A percentile compares a stretch with the other conserved stretches of the same genome.
Evolutionary conservation across 2,113 vertebrate species (phyloP).

Genomic region (Actenoides hombroni): DNA sequence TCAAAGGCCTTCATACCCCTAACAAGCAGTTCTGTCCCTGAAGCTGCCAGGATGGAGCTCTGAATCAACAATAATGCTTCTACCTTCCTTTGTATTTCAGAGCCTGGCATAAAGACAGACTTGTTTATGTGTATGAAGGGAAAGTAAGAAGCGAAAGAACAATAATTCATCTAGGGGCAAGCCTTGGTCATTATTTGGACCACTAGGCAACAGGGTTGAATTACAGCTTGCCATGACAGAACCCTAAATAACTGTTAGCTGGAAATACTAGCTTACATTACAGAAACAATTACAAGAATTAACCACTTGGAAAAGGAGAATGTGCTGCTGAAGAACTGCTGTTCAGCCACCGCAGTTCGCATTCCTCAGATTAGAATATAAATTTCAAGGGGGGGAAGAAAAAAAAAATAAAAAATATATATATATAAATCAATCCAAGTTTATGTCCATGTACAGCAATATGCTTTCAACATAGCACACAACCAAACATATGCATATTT

Average conservation of each 20-base stretch:
- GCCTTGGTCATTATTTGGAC: constrained; percentile 41
- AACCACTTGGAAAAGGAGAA: constrained; percentile 52
- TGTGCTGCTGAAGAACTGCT: background rate
- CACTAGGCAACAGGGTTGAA: background rate
- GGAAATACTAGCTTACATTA: constrained; percentile 44
- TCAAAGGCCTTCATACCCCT: background rate
- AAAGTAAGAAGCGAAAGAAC: background rate
- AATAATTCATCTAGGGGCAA: constrained; percentile 29
- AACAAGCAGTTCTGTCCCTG: background rate
- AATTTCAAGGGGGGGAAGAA: background rate
- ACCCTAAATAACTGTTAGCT: constrained; percentile 48
- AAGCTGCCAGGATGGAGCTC: background rate
- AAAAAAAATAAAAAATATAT: too few species aligned
- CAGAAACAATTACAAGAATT: constrained; percentile 46
- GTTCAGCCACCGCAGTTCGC: background rate
- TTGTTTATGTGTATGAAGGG: constrained; percentile 4
- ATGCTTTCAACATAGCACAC: background rate
- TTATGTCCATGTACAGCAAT: background rate
- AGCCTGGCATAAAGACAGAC: constrained; percentile 10
- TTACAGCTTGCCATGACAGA: background rate
- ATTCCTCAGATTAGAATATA: background rate
- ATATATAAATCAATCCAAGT: background rate
- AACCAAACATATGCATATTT: constrained; percentile 26
- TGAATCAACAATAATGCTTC: background rate
- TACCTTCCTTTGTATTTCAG: background rate